Conservation (phyloP, 30 jellyfish, hydroid and myxozoan genomes). For the Turritopsis rubra region DNA sequence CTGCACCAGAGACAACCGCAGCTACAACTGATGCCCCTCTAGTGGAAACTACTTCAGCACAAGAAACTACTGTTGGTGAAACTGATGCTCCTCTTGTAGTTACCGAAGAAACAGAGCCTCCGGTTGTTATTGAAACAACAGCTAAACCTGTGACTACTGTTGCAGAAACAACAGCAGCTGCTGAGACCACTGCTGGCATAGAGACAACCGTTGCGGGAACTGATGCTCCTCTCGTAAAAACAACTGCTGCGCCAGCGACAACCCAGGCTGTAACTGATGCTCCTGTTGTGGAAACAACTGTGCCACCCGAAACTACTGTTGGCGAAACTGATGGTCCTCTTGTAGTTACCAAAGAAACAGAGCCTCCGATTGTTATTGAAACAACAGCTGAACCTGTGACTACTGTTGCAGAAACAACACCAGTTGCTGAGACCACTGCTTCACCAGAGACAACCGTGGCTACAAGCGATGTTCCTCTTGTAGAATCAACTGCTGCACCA, state of each 20-base stretch:
- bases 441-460: neutral
- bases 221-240: neutral
- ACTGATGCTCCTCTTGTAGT: neutral
- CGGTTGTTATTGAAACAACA: neutral
- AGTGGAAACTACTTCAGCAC: neutral
- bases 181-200: neutral
- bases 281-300: neutral
- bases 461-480: too few relatives aligned
- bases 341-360: neutral
- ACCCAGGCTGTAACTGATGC: neutral
- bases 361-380: neutral
- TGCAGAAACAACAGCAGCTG: constrained; percentile 8
- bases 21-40: neutral
- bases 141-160: neutral
- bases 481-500: neutral
- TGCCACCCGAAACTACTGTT: neutral
- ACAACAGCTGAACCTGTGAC: neutral
- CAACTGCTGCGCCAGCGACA: neutral
- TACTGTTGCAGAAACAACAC: constrained; percentile 9
- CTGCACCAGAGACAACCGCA: constrained; percentile 22
- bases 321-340: neutral
- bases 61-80: neutral
- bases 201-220: neutral
- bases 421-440: neutral
- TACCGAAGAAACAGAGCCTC: neutral